Conservation (phyloP, 2,113 vertebrate species). For the Meleagris gallopavo region DNA sequence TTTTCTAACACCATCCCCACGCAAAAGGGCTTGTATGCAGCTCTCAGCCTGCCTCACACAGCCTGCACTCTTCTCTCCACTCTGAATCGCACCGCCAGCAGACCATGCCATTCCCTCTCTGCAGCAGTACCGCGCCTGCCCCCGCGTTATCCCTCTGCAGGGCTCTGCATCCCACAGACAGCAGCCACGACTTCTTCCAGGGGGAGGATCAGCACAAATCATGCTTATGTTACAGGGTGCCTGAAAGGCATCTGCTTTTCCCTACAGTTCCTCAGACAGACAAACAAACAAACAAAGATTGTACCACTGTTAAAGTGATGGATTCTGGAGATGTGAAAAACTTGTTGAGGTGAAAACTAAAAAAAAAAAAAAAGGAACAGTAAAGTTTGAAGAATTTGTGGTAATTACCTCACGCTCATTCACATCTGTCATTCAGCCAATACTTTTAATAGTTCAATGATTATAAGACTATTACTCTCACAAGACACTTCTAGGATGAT, state of each 20-base stretch:
- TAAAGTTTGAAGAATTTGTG: neutral
- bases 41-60: neutral
- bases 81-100: accelerated
- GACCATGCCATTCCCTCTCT: neutral
- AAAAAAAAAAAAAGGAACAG: neutral
- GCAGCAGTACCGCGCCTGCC: too few relatives aligned
- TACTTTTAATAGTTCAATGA: neutral
- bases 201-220: neutral
- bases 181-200: neutral
- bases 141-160: neutral
- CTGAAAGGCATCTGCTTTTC: neutral
- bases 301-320: neutral
- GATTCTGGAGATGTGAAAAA: neutral
- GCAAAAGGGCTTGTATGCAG: neutral
- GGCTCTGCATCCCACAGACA: neutral
- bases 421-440: neutral
- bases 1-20: neutral
- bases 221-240: neutral
- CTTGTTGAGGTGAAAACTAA: accelerated
- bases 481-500: neutral
- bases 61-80: neutral
- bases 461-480: neutral
- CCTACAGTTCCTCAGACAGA: neutral
- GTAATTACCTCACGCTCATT: neutral
- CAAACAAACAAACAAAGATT: neutral